A percentile compares a stretch with the other conserved stretches of the same genome.
Conservation (phyloP, 2,797 vertebrate species). For the Argyrosomus regius region DNA sequence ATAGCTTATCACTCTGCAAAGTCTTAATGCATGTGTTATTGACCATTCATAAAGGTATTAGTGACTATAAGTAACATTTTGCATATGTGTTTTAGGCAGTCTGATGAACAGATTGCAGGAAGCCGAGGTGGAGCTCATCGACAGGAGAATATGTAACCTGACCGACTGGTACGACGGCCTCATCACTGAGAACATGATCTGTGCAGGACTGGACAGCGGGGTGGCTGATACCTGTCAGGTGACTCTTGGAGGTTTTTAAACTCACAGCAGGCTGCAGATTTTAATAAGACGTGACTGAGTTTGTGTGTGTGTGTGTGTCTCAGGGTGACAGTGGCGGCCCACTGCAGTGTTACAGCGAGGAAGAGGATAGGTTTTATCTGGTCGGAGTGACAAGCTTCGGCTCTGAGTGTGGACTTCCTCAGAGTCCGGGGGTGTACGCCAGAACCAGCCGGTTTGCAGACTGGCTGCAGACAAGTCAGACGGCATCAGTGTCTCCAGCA, state of each 20-base stretch:
- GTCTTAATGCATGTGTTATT: not conserved
- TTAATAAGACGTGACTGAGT: not conserved
- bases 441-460: constrained; percentile 61
- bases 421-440: constrained; percentile 71
- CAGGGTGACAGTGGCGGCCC: constrained; percentile 81
- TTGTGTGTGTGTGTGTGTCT: constrained; percentile 5
- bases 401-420: constrained; percentile 58
- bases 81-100: constrained; percentile 22
- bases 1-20: not conserved
- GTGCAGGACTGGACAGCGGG: constrained; percentile 67
- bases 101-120: constrained; percentile 64
- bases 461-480: constrained; percentile 63
- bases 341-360: constrained; percentile 78
- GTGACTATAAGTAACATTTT: not conserved
- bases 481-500: constrained; percentile 28
- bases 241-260: not conserved
- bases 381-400: constrained; percentile 78
- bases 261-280: not conserved
- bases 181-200: constrained; percentile 77
- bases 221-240: constrained; percentile 71
- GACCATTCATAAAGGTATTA: not conserved
- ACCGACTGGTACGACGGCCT: constrained; percentile 58
- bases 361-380: constrained; percentile 67
- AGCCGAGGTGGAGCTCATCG: constrained; percentile 74
- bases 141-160: constrained; percentile 72